Base-by-base conservation (phyloP, 2,888 invertebrate genomes). In the Resseliella maxima region DNA sequence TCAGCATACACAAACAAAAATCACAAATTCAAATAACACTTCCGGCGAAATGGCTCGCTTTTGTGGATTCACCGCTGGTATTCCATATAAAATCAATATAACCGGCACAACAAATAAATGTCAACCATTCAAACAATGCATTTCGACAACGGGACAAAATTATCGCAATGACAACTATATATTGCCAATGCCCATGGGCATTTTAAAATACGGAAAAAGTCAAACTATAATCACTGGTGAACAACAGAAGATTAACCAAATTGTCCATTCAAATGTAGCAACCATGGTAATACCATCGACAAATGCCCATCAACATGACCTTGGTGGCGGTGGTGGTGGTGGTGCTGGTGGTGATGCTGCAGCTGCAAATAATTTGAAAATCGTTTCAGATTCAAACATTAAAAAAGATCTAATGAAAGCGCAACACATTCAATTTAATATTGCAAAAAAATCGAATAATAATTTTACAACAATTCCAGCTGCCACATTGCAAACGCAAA, bases 121-220 rank as follows among this genome's bases (percentile, higher is more conserved):
- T 72, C 72, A 18, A 1, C 72, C 27, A 31, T 72, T 72, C 12
- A 72, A 72, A 72, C 72, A 72, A 15, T 72, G 72, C 31, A 31
- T 72, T 72, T n/a, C n/a, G n/a, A n/a, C n/a, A n/a, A 3, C 72
- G 2, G 72, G 72, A 31, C 72, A 72, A 18, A 72, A 35, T 15
- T 72, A 21, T 35, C 72, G 72, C 3, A 72, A 72, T 24, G 64
- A 64, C 36, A 86, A 86, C 41, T 95, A 95, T 88, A 93, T 95
- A 87, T 90, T 95, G 88, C 95, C 95, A 87, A 90, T 95, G 88
- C 95, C 95, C 0, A 94, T 95, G 88, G 94, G 94, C 2, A 93
- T 95, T 92, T 93, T 95, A 87, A 95, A 95, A 90, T 93, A 94
- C 12, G 94, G 94, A 0, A 94, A 95, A 89, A 18, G 5, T 72